phyloP scores from a whole-genome alignment of 1,140 invertebrate genomes.

The Pseudomyrmex cubaensis region DNA sequence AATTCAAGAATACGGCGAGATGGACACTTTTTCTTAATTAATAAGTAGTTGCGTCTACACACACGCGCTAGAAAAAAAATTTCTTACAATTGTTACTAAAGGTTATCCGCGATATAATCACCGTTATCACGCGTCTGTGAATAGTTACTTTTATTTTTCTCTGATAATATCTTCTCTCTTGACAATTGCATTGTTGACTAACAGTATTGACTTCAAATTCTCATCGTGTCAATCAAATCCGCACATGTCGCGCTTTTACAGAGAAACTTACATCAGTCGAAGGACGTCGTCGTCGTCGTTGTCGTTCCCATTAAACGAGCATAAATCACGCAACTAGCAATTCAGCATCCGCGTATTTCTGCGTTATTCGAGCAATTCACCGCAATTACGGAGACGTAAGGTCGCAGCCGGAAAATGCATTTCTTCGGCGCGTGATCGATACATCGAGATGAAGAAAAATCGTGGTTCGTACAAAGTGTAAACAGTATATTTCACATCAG shows the following conservation, averaged over 20 bases:
- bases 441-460: neutral
- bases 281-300: neutral
- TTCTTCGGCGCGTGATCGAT: neutral
- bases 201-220: conserved; percentile 35
- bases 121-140: neutral
- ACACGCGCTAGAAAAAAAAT: neutral
- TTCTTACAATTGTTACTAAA: conserved; percentile 11
- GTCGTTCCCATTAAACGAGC: conserved; percentile 36
- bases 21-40: conserved; percentile 41
- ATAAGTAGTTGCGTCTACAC: neutral
- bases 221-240: conserved; percentile 5
- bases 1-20: conserved; percentile 28
- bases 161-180: too few relatives aligned
- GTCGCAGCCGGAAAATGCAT: conserved; percentile 1
- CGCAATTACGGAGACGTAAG: neutral
- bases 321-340: conserved; percentile 45
- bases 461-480: conserved; percentile 21
- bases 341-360: conserved; percentile 4
- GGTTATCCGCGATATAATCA: conserved; percentile 14
- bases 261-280: conserved; percentile 41
- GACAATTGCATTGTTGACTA: neutral
- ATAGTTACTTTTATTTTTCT: conserved; percentile 29
- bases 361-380: neutral
- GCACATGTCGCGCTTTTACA: conserved; percentile 27
- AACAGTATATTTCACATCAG: conserved; percentile 47